Evolutionary conservation across 2,113 vertebrate species (phyloP), one percentile per base, ranked within the genome.

Genomic region (Microcebus ravelobensis): DNA sequence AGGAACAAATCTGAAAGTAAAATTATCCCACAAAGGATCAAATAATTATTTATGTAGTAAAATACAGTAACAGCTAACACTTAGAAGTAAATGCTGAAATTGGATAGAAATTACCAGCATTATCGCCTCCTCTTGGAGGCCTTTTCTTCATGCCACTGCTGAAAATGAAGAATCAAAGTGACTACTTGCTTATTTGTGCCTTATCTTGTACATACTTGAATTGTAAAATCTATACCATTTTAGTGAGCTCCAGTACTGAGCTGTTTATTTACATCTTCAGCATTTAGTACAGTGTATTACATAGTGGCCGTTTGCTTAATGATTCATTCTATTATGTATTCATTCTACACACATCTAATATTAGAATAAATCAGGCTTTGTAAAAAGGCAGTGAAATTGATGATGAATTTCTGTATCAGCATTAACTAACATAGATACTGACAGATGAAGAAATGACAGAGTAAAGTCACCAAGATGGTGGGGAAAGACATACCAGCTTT

Each of bases 371-470:
- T 29, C 36, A 84, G 42, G n/a, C 50, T 86, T 91, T 71, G 11
- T 70, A 90, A 96, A 91, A 87, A 92, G 39, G 50, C 13, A 79
- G 29, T 81, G 57, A 96, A 95, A 88, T 45, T 79, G 7, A 89
- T 84, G 42, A 83, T 86, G 17, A 74, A 76, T 87, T 93, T 90
- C 82, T 91, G 0, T 52, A 81, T 71, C 8, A 65, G 59, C 70
- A 91, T 67, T 92, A 96, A 76, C 63, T 81, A 71, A 91, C 73
- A 80, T 10, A 94, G 50, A 77, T 63, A 70, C 5, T 68, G 31
- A 91, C 20, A 63, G n/a, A 27, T 65, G 13, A 82, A 48, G 59
- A 76, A 83, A 77, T 50, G 39, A 81, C 39, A 34, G 7, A 83
- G 15, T 63, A 10, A 63, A 21, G 6, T 68, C 20, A 68, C 14